Base-by-base conservation (phyloP, 1,140 invertebrate species). In the Andricus grossulariae region DNA sequence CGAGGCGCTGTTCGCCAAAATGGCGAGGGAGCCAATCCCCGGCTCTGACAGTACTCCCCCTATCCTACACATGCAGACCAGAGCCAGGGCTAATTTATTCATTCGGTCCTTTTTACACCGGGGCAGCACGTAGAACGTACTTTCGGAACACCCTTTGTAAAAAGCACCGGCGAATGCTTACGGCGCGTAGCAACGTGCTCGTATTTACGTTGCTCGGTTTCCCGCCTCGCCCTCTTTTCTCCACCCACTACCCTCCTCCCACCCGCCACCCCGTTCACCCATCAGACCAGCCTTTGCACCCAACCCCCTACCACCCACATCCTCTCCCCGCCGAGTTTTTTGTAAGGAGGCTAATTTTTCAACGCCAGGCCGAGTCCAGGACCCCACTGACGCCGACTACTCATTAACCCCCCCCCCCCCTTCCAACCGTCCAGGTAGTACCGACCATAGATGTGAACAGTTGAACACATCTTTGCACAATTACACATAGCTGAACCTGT, bases 101-200 rank as follows among this genome's bases (percentile, higher is more conserved):
- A 90, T 89, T 90, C 87, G 88, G 84, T 88, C 86, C 88, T 88
- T 87, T 89, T 88, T 90, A 88, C 86, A 87, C 76, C 81, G 82
- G 80, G 78, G 85, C 80, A 86, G 83, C 85, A 86, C 85, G 85
- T 86, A 54, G 51, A 82, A 82, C 83, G 82, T 87, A 87, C 86
- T 88, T 88, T 88, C 84, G 83, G 84, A 81, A 84, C 83, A 90
- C 86, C 88, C 88, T 90, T 90, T 88, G 85, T 87, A 87, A 87
- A 89, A 87, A 87, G 86, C 60, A 78, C 78, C 77, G 83, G 80
- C 77, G 79, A 82, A 87, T 87, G 86, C 88, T 88, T 88, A 89
- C 86, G 84, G 85, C 84, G 83, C 86, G 85, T 87, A 87, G 87
- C 87, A 87, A 88, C 87, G 85, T 88, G 85, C 83, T 85, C 83